Conservation (phyloP, 1,140 invertebrate species). For the Hyles vespertilio region DNA sequence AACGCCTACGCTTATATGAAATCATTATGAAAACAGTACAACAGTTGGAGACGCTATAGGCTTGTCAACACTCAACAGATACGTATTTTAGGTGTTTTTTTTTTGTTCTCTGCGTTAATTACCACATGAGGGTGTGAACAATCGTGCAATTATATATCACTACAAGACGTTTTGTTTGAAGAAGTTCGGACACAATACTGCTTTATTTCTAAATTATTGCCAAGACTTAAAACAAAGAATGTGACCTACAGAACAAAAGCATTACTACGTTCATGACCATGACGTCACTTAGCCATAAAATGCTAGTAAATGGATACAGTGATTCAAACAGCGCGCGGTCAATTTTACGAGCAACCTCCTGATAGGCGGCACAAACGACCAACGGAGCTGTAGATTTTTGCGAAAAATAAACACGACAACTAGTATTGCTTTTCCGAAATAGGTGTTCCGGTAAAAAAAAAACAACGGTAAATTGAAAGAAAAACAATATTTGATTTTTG, state of each 20-base stretch:
- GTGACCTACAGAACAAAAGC: no score
- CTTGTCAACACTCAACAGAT: conserved; percentile 1
- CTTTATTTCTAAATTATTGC: no score
- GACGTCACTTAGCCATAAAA: conserved; percentile 23
- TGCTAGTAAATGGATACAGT: conserved; percentile 19
- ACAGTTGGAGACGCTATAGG: conserved; percentile 4
- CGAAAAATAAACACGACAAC: conserved; percentile 6
- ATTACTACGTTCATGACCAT: neutral
- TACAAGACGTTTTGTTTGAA: no score
- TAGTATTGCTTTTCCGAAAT: neutral
- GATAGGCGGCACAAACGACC: conserved; percentile 6
- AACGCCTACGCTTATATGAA: conserved; percentile 8
- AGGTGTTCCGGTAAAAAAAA: no score
- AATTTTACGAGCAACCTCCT: conserved; percentile 32
- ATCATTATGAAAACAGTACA: conserved; percentile 3
- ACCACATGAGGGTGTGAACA: no score
- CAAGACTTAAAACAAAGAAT: no score
- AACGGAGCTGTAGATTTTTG: conserved; percentile 1
- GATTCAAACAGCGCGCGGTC: conserved; percentile 34
- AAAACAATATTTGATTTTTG: no score
- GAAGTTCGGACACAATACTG: no score
- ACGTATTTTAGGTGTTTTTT: no score
- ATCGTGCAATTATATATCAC: no score
- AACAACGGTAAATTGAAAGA: no score
- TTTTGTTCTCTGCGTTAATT: no score